phyloP scores from a whole-genome alignment of 2,113 vertebrate species.

The Laticauda laticaudata region DNA sequence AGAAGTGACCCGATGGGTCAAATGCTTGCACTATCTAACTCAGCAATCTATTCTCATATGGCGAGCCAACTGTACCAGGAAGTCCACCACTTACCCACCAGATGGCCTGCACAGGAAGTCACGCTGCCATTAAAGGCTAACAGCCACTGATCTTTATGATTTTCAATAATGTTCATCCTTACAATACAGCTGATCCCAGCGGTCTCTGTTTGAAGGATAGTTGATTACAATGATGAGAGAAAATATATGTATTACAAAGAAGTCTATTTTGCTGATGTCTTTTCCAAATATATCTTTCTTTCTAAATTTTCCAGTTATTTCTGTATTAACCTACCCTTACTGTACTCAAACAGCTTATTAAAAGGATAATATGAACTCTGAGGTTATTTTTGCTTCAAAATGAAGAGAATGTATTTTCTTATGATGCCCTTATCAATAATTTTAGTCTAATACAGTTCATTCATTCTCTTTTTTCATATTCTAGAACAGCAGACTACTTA shows the following conservation, averaged over 20 bases:
- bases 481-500: neutral
- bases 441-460: neutral
- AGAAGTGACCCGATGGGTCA: neutral
- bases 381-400: neutral
- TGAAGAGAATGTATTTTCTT: neutral
- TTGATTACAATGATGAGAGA: neutral
- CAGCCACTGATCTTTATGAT: neutral
- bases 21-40: neutral
- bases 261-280: neutral
- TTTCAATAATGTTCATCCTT: neutral
- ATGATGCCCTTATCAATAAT: neutral
- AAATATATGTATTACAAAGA: neutral
- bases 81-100: neutral
- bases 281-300: neutral
- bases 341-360: neutral
- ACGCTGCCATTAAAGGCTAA: neutral
- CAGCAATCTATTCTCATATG: neutral
- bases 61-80: neutral
- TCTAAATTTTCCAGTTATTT: neutral
- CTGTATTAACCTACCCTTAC: neutral
- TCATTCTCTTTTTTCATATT: neutral
- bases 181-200: neutral
- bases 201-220: neutral
- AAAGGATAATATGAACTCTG: neutral
- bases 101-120: neutral